Base-by-base conservation (phyloP, 2,113 vertebrate genomes). In the Neomonachus schauinslandi region DNA sequence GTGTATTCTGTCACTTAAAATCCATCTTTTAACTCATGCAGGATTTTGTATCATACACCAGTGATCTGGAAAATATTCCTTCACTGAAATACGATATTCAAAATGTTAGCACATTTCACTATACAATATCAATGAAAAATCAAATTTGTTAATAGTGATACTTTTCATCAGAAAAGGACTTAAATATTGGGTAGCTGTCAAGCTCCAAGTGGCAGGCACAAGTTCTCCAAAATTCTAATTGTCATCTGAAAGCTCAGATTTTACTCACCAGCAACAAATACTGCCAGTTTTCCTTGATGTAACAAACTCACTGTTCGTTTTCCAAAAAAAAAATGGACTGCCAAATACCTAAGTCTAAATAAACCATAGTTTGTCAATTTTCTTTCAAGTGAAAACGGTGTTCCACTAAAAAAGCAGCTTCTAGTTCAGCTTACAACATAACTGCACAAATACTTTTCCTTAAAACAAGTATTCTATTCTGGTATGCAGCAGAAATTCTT, bases 371-470 rank as follows among this genome's bases (percentile, higher is more conserved):
- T 51, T 33, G 33, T 74, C 57, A 67, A 87, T 24, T 83, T 63
- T 93, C 79, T 95, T 95, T 95, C 80, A 79, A 87, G 80, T 82
- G 80, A 96, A 94, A 95, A 84, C 36, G 19, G 88, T 90, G 55
- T n/a, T 61, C 14, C 49, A 79, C 49, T 22, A 69, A 88, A 67
- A 57, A 33, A 85, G 24, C 15, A 51, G 74, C 28, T 81, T 91
- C 12, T 81, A 85, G 5, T 94, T 95, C n/a, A 83, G 26, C 39
- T 95, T 55, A 86, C 63, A 92, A 94, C 18, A 86, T 74, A 81
- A 83, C 7, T 76, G 51, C 33, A 94, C 9, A 74, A 96, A 57
- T 39, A 57, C 46, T 91, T 51, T 49, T 51, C 13, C 39, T 96
- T 84, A 59, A 88, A 88, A 94, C 16, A 71, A 86, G 9, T 31